phyloP scores from a whole-genome alignment of 2,888 invertebrate species.

The Heliconius ethilla region DNA sequence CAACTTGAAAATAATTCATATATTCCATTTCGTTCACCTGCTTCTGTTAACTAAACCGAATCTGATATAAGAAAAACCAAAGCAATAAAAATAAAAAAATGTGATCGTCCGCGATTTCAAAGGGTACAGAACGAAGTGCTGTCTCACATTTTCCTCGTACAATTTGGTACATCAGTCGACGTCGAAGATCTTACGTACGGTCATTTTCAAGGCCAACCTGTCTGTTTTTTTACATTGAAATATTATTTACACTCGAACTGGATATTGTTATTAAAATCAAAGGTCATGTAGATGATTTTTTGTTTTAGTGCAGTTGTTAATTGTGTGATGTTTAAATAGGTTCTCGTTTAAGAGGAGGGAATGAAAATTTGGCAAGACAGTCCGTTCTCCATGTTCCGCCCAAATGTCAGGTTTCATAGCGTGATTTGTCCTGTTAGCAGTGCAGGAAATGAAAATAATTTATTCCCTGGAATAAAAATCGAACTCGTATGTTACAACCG shows the following conservation, averaged over 20 bases:
- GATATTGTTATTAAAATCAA: constrained; percentile 1
- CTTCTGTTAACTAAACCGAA: not conserved
- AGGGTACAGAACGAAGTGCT: not conserved
- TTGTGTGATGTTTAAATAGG: not conserved
- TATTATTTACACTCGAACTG: constrained; percentile 9
- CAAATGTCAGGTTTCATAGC: not conserved
- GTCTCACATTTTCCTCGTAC: constrained; percentile 22
- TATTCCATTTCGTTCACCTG: too few species aligned
- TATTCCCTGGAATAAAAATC: not conserved
- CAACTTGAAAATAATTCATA: not conserved
- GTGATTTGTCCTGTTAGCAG: not conserved
- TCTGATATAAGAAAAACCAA: not conserved
- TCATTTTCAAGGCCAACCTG: constrained; percentile 24
- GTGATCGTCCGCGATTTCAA: not conserved
- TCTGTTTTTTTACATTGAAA: constrained; percentile 25
- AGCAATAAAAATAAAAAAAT: not conserved
- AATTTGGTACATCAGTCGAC: constrained; percentile 10
- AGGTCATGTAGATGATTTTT: not conserved
- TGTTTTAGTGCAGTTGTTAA: not conserved
- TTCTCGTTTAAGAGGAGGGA: not conserved
- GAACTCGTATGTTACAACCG: not conserved
- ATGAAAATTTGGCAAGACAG: too few species aligned
- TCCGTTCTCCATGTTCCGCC: not conserved
- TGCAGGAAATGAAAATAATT: not conserved
- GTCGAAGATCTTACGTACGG: constrained; percentile 11